A percentile compares a stretch with the other conserved stretches of the same genome.
Conservation (phyloP, 2,888 invertebrate genomes). For the Hyppa rectilinea region DNA sequence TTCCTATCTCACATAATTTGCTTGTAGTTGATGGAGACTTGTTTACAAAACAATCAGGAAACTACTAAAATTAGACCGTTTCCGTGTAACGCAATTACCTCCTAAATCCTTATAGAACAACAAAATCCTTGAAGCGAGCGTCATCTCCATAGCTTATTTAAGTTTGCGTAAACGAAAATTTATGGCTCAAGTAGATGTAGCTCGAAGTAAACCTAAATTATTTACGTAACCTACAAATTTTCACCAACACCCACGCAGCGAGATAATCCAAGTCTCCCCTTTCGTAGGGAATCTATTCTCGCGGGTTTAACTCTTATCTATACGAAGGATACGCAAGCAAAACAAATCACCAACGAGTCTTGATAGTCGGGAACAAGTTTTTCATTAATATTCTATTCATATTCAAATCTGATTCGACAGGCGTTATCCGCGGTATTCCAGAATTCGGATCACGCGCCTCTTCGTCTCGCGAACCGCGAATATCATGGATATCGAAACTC, state of each 20-base stretch:
- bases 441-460: constrained; percentile 84
- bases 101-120: constrained; percentile 41
- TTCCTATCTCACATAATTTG: constrained; percentile 32
- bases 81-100: constrained; percentile 28
- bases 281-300: constrained; percentile 58
- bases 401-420: constrained; percentile 87
- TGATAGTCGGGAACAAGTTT: constrained; percentile 81
- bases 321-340: constrained; percentile 51
- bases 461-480: constrained; percentile 75
- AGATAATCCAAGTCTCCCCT: constrained; percentile 57
- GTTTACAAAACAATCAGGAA: constrained; percentile 25
- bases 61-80: constrained; percentile 37
- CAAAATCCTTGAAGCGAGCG: constrained; percentile 31
- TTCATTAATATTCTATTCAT: constrained; percentile 89
- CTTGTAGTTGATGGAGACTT: constrained; percentile 16
- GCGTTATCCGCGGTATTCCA: constrained; percentile 78
- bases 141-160: constrained; percentile 55
- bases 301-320: constrained; percentile 57
- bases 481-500: constrained; percentile 79
- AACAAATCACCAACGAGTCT: constrained; percentile 75
- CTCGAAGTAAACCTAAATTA: constrained; percentile 43
- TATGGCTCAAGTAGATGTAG: constrained; percentile 38
- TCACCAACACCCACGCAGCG: constrained; percentile 36
- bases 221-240: constrained; percentile 56
- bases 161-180: constrained; percentile 54